Evolutionary conservation across 2,888 invertebrate species (phyloP), one percentile per base, ranked within the genome.

Genomic region (Volucella zonaria): DNA sequence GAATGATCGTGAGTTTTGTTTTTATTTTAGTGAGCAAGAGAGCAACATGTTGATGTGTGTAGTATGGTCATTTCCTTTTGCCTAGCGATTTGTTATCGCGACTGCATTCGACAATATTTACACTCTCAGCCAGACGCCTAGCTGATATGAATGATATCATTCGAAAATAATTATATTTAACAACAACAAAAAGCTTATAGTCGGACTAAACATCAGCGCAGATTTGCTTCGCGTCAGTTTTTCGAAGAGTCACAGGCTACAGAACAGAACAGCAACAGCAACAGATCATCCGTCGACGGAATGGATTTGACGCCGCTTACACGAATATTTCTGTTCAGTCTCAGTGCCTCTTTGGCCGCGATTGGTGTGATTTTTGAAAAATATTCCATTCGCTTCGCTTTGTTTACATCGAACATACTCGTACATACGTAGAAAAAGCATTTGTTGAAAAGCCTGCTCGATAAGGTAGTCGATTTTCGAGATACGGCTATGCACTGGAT

Each of bases 401-500:
- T 80, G 68, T 80, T 74, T 75, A 81, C 75, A 70, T 75, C 31
- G 31, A 31, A 31, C 31, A 59, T 3, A 23, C 2, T 3, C 3
- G 2, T 3, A 3, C 18, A 23, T 68, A 75, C 51, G 31, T 47
- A 14, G 42, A 52, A 68, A n/a, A 52, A 31, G 6, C 31, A 31
- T 14, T 58, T 45, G 42, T 52, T 42, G 9, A 49, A 78, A 58
- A 64, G 12, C 58, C 56, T 64, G 51, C 12, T 3, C 45, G 45
- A 23, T 67, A 58, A 42, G 8, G 12, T 45, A 54, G n/a, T 8
- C 66, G 38, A 43, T 66, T 49, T 40, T 59, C 12, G 8, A n/a
- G 11, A 47, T 14, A 40, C 15, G 23, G 40, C 38, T 54, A 85
- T 85, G 85, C 85, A 85, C 45, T 85, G 85, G 85, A 85, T 85